Percentiles rank a stretch among this genome's conserved stretches.
Conservation (phyloP, 2,113 vertebrate species). For the Meleagris gallopavo region DNA sequence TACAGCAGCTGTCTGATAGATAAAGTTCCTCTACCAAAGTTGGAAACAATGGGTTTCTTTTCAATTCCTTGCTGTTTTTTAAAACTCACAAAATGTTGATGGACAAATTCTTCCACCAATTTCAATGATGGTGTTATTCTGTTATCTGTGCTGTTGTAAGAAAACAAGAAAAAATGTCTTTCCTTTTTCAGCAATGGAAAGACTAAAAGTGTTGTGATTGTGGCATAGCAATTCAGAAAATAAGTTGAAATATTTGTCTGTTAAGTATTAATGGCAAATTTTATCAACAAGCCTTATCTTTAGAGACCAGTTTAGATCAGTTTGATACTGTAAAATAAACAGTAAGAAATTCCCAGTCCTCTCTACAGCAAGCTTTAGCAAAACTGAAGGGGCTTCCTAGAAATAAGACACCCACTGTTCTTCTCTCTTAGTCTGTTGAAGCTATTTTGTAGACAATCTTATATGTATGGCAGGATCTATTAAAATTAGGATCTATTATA, state of each 20-base stretch:
- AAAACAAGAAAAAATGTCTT: neutral
- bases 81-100: neutral
- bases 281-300: neutral
- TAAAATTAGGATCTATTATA: neutral
- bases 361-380: neutral
- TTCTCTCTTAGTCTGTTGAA: neutral
- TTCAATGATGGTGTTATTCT: neutral
- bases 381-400: neutral
- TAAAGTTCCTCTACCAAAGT: conserved; percentile 59
- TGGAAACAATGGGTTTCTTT: conserved; percentile 32
- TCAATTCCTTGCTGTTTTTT: neutral
- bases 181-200: neutral
- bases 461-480: neutral
- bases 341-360: neutral
- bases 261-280: neutral
- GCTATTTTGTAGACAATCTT: neutral
- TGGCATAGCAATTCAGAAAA: neutral
- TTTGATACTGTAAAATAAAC: neutral
- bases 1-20: conserved; percentile 62
- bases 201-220: neutral
- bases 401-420: neutral
- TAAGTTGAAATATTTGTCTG: neutral
- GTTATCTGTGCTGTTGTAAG: neutral
- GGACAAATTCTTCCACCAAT: neutral
- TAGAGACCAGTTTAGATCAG: neutral